These are phyloP conservation scores for Mactra quadrangularis DNA, from an alignment of 1,140 invertebrate genomes.

Conservation along the genomic window DNA sequence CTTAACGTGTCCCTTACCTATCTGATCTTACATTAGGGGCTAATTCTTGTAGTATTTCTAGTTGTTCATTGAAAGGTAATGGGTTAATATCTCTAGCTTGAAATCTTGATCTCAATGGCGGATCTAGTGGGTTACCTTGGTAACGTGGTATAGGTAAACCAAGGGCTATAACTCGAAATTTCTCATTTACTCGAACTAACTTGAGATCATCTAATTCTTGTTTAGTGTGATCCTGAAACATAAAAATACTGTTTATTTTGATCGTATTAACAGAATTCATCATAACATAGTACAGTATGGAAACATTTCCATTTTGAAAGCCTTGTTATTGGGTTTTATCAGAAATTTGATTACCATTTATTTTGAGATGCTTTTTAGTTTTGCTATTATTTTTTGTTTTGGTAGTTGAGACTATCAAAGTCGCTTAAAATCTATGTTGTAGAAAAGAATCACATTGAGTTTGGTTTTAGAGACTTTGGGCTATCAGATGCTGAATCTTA, in stretches of 20 bases:
- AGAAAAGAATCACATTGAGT: too few relatives aligned
- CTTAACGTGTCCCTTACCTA: slow-evolving; percentile 62
- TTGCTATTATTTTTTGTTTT: too few relatives aligned
- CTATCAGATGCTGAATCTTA: too few relatives aligned
- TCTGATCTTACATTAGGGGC: slow-evolving; percentile 66
- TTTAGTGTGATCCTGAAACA: slow-evolving; percentile 88
- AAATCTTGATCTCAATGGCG: slow-evolving; percentile 96
- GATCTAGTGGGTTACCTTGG: slow-evolving; percentile 96
- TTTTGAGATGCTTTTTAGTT: too few relatives aligned
- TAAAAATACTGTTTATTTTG: too few relatives aligned
- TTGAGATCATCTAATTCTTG: slow-evolving; percentile 94
- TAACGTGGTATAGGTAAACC: slow-evolving; percentile 83
- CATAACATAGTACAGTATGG: too few relatives aligned
- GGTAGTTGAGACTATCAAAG: too few relatives aligned
- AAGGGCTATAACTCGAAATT: slow-evolving; percentile 89
- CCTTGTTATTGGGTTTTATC: too few relatives aligned
- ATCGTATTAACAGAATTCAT: neutral
- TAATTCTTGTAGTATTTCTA: slow-evolving; percentile 66
- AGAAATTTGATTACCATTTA: too few relatives aligned
- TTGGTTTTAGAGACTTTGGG: too few relatives aligned
- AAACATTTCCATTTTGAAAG: too few relatives aligned
- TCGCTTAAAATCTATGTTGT: too few relatives aligned
- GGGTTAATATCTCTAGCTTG: slow-evolving; percentile 93
- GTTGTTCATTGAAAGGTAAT: slow-evolving; percentile 81
- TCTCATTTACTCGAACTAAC: slow-evolving; percentile 90